Evolutionary conservation across 2,113 vertebrate species (phyloP).

Genomic region (Mellivora capensis): DNA sequence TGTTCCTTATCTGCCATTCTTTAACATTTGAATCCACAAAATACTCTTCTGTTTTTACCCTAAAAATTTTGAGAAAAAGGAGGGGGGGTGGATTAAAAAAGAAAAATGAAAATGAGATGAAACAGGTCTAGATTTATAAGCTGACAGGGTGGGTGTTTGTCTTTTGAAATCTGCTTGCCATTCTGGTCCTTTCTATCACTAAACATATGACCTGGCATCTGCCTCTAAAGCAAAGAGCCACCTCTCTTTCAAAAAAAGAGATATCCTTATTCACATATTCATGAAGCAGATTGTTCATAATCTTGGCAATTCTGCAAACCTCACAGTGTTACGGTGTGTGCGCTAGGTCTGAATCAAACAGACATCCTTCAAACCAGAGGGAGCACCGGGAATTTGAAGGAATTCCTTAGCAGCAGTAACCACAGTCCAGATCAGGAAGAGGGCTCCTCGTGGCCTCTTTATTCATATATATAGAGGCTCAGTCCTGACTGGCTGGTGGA

Average conservation of each 20-base stretch:
- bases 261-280: background rate
- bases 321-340: background rate
- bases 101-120: background rate
- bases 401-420: background rate
- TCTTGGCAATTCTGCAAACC: background rate
- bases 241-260: background rate
- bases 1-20: background rate
- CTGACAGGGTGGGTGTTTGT: background rate
- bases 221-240: background rate
- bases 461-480: background rate
- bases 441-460: background rate
- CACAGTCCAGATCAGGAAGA: background rate
- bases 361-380: background rate
- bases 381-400: background rate
- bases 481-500: background rate
- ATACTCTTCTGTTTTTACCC: background rate
- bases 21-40: background rate
- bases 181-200: background rate
- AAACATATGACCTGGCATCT: background rate
- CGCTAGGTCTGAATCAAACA: background rate
- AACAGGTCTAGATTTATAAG: background rate
- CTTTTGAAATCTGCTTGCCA: constrained; percentile 7
- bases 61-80: background rate
- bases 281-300: background rate
- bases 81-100: background rate